Percentiles rank a stretch among this genome's conserved stretches.
Evolutionary conservation across 2,888 invertebrate species (phyloP).

Genomic region (Apodemia mormo): DNA sequence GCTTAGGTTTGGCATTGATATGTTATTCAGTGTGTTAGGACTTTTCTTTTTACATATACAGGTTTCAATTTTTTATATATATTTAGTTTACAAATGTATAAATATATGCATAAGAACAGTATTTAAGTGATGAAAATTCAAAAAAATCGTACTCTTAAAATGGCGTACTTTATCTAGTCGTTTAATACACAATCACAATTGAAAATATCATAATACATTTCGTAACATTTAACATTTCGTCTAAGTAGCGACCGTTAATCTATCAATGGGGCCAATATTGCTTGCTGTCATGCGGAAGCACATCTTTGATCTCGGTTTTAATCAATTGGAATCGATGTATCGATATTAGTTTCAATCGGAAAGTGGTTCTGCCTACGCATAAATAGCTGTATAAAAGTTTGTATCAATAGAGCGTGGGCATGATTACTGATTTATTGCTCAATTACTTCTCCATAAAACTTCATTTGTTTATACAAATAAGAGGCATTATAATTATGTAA

Average conservation of each 20-base stretch:
- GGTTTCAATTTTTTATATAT: no score
- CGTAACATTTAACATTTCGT: conserved; percentile 33
- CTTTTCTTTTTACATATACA: no score
- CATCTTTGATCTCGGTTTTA: conserved; percentile 68
- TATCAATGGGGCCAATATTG: conserved; percentile 42
- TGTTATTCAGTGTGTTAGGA: no score
- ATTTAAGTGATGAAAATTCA: no score
- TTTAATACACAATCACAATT: no score
- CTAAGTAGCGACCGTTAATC: conserved; percentile 42
- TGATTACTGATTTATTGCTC: not conserved
- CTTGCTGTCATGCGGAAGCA: conserved; percentile 65
- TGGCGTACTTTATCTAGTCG: no score
- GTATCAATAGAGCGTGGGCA: conserved; percentile 11
- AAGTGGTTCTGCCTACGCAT: conserved; percentile 61
- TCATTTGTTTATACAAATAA: not conserved
- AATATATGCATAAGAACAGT: no score
- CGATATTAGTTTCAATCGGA: conserved; percentile 57
- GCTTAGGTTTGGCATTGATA: no score
- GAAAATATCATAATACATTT: conserved; percentile 11
- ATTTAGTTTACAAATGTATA: no score
- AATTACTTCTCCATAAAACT: not conserved
- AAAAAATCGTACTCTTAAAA: no score
- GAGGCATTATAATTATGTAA: no score
- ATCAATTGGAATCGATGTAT: conserved; percentile 67
- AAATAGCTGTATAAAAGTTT: conserved; percentile 33